These are phyloP conservation scores for Melopsittacus undulatus DNA, from an alignment of 2,797 vertebrate genomes.

Conservation along the genomic window DNA sequence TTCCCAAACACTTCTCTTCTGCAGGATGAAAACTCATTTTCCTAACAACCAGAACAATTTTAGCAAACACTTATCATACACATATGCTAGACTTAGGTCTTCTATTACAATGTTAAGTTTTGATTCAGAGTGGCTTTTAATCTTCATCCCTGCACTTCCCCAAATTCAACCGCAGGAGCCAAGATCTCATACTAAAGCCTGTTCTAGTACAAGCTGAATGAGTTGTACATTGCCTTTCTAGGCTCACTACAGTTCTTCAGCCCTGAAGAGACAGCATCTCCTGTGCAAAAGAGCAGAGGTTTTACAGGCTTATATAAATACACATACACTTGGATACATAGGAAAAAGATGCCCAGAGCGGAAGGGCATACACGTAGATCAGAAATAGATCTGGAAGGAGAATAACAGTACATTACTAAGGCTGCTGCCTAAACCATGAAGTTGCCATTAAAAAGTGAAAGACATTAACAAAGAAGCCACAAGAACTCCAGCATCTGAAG, in stretches of 20 bases:
- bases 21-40: background rate
- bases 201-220: background rate
- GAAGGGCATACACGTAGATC: accelerated
- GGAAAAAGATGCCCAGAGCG: background rate
- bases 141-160: background rate
- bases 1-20: background rate
- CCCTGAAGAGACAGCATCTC: background rate
- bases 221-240: background rate
- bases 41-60: background rate
- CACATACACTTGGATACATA: background rate
- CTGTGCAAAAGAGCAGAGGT: background rate
- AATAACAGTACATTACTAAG: background rate
- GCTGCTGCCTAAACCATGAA: background rate
- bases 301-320: background rate
- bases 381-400: background rate
- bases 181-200: background rate
- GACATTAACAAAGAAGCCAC: background rate
- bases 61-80: background rate
- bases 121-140: background rate
- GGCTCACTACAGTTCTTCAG: background rate
- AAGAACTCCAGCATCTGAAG: background rate
- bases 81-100: background rate
- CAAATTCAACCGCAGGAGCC: background rate
- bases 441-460: background rate
- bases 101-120: background rate